Conservation (phyloP, 2,113 vertebrate species). For the Otis tarda region DNA sequence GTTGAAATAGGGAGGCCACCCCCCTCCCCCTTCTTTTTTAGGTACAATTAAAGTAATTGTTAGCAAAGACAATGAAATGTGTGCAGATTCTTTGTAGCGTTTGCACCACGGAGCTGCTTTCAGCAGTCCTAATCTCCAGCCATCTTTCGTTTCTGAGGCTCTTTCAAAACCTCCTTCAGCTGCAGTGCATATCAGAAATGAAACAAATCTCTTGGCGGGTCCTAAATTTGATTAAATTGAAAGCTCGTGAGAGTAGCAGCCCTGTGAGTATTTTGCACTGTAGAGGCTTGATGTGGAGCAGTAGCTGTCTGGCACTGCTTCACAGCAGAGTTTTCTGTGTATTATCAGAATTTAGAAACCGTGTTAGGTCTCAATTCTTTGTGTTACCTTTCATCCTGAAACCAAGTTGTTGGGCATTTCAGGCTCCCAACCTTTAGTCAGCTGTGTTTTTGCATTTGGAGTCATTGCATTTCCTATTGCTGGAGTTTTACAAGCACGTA, state of each 20-base stretch:
- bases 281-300: neutral
- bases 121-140: neutral
- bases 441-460: neutral
- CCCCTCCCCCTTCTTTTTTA: rapidly evolving
- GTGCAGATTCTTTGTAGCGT: neutral
- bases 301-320: neutral
- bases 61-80: neutral
- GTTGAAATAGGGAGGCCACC: neutral
- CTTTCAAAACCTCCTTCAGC: constrained; percentile 15
- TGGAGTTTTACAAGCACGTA: neutral
- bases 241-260: neutral
- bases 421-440: neutral
- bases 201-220: neutral
- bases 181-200: neutral
- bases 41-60: neutral
- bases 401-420: neutral
- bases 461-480: neutral
- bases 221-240: constrained; percentile 27
- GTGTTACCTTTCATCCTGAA: neutral
- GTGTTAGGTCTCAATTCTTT: neutral
- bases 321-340: neutral
- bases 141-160: neutral
- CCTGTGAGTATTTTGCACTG: neutral
- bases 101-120: neutral
- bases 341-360: neutral